Base-by-base conservation (phyloP, 2,888 invertebrate genomes). In the Euplagia quadripunctaria region DNA sequence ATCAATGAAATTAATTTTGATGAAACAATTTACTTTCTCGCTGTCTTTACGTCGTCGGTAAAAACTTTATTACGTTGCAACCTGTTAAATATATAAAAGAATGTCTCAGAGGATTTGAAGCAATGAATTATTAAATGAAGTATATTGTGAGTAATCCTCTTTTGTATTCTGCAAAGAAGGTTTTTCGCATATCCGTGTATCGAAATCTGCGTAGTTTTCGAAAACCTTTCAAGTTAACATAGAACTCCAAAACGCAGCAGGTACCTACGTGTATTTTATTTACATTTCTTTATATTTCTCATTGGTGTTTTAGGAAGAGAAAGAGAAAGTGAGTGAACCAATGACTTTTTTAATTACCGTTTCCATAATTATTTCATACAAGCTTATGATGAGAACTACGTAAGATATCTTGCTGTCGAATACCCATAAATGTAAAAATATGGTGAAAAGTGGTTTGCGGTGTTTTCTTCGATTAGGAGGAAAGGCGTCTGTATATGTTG, bases 1-100 rank as follows among this genome's bases (percentile, higher is more conserved):
- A 66, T 85, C 75, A 80, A 85, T 83, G 31, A 31, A 85, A 84
- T 79, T 77, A 76, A 84, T 80, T 74, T 58, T 74, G 72, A 77
- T 72, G 82, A 75, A 79, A 83, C 78, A 83, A 79, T 83, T 61
- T 79, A 73, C 64, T 75, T 74, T 69, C 63, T 61, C 31, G 49
- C 17, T 55, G 46, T 70, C 20, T 41, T 68, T 58, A 58, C 46
- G 12, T 16, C 31, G 52, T 42, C 8, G 49, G 58, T 68, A 52
- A 42, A 68, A 68, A 68, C 12, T 68, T 72, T 52, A 31, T 72
- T 66, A n/a, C 41, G 41, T 52, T 42, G n/a, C 0, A 42, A 31
- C 20, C 20, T 51, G 7, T 31, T 49, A 51, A 51, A 67, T 51
- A 49, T 67, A 51, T 46, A 17, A 43, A 42, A 58, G 68, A 68